Conservation (phyloP, 2,797 vertebrate genomes). For the Hydrocynus forskahlii region DNA sequence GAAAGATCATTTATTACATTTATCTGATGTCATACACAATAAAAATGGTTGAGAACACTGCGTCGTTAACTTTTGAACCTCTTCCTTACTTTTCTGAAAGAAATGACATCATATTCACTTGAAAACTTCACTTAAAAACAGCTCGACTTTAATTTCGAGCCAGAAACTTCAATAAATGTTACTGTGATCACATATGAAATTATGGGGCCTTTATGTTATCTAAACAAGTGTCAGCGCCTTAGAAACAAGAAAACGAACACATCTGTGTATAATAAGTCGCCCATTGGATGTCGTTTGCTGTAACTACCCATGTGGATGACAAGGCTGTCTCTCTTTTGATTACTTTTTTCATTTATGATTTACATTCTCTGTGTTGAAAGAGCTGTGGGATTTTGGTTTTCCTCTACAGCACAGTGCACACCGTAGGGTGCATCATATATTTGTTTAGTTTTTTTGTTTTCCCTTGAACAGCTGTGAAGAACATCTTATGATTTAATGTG, state of each 20-base stretch:
- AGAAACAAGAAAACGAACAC: neutral
- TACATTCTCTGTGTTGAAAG: neutral
- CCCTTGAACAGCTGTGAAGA: neutral
- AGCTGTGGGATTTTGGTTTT: neutral
- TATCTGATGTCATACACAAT: neutral
- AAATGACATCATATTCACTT: too few relatives aligned
- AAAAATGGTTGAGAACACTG: neutral
- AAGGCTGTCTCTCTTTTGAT: neutral
- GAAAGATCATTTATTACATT: neutral
- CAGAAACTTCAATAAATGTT: neutral
- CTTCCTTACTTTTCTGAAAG: neutral
- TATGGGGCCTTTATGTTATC: conserved; percentile 13
- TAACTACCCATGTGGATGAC: neutral
- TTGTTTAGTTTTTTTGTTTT: neutral
- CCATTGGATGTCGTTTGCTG: neutral
- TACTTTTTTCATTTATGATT: neutral
- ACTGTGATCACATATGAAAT: neutral
- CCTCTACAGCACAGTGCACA: neutral
- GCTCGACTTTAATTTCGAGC: too few relatives aligned
- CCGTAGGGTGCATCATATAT: neutral
- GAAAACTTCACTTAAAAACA: neutral
- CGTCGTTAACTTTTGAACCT: neutral
- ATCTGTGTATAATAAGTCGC: conserved; percentile 30
- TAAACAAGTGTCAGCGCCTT: neutral
- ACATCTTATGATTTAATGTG: neutral